These are phyloP conservation scores for Cricetomys ansorgei DNA, from an alignment of 2,113 vertebrate genomes.

Conservation along the genomic window DNA sequence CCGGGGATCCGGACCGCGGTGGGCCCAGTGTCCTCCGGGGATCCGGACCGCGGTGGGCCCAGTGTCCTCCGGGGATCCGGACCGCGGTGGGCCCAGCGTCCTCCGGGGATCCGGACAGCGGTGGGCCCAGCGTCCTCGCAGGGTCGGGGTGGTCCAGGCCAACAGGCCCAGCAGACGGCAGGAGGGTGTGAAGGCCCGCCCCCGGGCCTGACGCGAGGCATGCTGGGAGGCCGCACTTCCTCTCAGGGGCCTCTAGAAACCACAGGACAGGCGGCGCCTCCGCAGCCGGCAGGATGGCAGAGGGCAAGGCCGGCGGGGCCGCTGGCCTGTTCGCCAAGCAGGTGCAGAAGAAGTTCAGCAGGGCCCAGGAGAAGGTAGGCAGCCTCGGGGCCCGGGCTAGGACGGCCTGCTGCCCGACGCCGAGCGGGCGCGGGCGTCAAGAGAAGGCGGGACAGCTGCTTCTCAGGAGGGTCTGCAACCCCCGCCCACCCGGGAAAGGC, in stretches of 20 bases:
- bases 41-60: not conserved
- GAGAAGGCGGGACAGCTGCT: not conserved
- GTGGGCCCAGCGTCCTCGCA: not conserved
- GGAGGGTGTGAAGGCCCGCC: not conserved
- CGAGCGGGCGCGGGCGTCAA: not conserved
- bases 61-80: not conserved
- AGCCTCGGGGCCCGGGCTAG: not conserved
- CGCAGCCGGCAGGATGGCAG: conserved; percentile 88
- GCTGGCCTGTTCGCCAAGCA: conserved; percentile 92
- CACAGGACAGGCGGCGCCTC: not conserved
- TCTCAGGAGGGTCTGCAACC: not conserved
- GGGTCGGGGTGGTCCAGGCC: not conserved
- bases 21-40: not conserved
- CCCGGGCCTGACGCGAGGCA: conserved; percentile 73
- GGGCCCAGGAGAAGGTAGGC: conserved; percentile 95
- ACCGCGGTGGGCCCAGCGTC: not conserved
- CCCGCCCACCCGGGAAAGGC: not conserved
- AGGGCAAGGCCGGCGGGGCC: conserved; percentile 87
- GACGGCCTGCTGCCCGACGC: not conserved
- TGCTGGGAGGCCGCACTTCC: conserved; percentile 83
- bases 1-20: not conserved
- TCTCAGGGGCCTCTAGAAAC: conserved; percentile 70
- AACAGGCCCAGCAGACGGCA: too few species aligned
- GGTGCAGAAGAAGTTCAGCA: conserved; percentile 93
- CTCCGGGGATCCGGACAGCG: not conserved